Base-by-base conservation (phyloP, 1,140 invertebrate species). In the Drosophila ercepeae region DNA sequence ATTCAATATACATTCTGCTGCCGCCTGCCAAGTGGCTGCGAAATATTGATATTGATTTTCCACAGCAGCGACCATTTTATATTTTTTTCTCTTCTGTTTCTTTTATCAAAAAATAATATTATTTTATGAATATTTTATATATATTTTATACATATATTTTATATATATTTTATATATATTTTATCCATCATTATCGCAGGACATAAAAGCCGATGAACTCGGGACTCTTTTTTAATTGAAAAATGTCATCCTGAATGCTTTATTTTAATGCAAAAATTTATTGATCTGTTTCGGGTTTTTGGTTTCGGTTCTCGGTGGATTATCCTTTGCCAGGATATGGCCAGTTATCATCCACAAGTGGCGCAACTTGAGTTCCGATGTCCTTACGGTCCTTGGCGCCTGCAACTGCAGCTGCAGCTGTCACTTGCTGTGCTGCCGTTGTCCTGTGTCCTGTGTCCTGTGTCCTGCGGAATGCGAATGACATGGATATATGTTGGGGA, bases 1-100 rank as follows among this genome's bases (percentile, higher is more conserved):
- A n/a, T n/a, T n/a, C n/a, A n/a, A n/a, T n/a, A n/a, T n/a, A n/a
- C n/a, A n/a, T n/a, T n/a, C 21, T 23, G 21, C 21, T 41, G 27
- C 4, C 9, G 18, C 32, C 64, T 70, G 53, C 14, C 27, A 70
- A 70, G 45, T 70, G 65, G 63, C 54, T 21, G 27, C 4, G 11
- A 39, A 51, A 11, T 58, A 46, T 70, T 70, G 53, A 70, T 71
- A 68, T 69, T 49, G 51, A 42, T 72, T 72, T 72, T 72, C n/a
- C 39, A 44, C 41, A 59, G 16, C 39, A 21, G 18, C 11, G n/a
- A 16, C 11, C 36, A 25, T 59, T 25, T 60, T 44, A 4, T 23
- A 19, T 39, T 16, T 19, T 7, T 18, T 4, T 19, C n/a, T 27
- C n/a, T n/a, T n/a, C n/a, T n/a, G n/a, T n/a, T n/a, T n/a, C n/a